Conservation (phyloP, 2,888 invertebrate genomes). For the Phymatocera aterrima region DNA sequence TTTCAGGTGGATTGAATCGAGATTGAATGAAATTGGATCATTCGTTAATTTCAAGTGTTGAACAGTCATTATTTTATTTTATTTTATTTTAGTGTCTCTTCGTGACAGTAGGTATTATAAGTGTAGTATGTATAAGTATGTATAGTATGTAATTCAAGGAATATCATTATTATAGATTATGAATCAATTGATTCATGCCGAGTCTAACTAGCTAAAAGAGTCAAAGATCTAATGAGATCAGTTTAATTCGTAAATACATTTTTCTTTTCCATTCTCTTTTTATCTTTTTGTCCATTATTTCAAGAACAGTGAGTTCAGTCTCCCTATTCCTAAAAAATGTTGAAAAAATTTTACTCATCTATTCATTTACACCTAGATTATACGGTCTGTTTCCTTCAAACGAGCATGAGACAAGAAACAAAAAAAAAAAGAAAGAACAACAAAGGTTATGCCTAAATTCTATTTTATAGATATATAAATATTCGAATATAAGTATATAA, state of each 20-base stretch:
- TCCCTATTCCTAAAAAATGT: slow-evolving; percentile 6
- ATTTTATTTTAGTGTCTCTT: slow-evolving; percentile 25
- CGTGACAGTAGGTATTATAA: neutral
- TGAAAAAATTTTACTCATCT: slow-evolving; percentile 24
- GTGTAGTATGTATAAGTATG: too few relatives aligned
- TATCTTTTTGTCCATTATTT: too few relatives aligned
- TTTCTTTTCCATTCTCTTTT: too few relatives aligned
- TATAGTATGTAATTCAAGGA: slow-evolving; percentile 20
- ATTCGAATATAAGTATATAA: neutral
- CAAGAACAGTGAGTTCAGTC: slow-evolving; percentile 22
- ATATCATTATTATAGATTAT: slow-evolving; percentile 13
- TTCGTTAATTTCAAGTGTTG: slow-evolving; percentile 3
- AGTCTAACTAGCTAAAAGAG: slow-evolving; percentile 27
- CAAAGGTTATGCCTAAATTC: slow-evolving; percentile 24
- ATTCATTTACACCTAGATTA: slow-evolving; percentile 9
- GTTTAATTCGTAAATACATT: slow-evolving; percentile 40
- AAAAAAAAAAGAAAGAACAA: neutral
- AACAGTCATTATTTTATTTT: slow-evolving; percentile 23
- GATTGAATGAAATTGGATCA: slow-evolving; percentile 12
- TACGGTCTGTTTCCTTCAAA: too few relatives aligned
- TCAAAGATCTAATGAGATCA: slow-evolving; percentile 43
- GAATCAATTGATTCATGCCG: slow-evolving; percentile 31
- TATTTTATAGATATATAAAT: slow-evolving; percentile 10
- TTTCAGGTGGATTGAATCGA: neutral
- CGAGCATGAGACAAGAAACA: too few relatives aligned